Evolutionary conservation across 2,888 invertebrate genomes (phyloP).

Genomic region (Lottia scabra): DNA sequence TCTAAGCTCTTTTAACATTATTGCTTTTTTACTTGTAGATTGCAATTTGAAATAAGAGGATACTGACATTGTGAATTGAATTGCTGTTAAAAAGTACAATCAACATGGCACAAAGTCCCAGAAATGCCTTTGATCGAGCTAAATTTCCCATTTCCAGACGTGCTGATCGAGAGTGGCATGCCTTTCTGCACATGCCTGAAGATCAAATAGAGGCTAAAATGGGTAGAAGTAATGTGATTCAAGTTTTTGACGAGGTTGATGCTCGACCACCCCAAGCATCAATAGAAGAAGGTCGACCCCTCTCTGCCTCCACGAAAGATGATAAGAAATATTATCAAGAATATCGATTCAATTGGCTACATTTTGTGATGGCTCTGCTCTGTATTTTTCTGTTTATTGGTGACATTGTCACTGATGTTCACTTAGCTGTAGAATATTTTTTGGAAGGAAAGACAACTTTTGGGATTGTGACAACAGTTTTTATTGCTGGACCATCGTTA

Average conservation of each 20-base stretch:
- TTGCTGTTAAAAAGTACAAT: too few relatives aligned
- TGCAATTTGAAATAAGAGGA: too few relatives aligned
- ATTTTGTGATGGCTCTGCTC: conserved; percentile 43
- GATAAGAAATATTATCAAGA: neutral
- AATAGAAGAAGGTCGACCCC: neutral
- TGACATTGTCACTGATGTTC: conserved; percentile 52
- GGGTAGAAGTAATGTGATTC: too few relatives aligned
- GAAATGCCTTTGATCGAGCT: too few relatives aligned
- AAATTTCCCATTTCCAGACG: neutral
- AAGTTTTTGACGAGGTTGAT: too few relatives aligned
- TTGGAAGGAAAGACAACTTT: conserved; percentile 35
- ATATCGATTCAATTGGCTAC: conserved; percentile 37
- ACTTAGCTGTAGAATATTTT: conserved; percentile 50
- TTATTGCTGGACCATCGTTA: conserved; percentile 49
- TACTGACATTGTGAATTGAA: too few relatives aligned
- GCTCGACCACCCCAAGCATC: neutral
- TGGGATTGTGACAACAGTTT: conserved; percentile 44
- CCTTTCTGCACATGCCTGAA: neutral
- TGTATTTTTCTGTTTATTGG: conserved; percentile 50
- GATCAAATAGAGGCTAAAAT: too few relatives aligned
- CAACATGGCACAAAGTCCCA: too few relatives aligned
- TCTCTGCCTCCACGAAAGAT: neutral
- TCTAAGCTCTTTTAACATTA: too few relatives aligned
- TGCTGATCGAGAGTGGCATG: neutral
- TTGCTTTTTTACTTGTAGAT: too few relatives aligned